Evolutionary conservation across 2,888 invertebrate genomes (phyloP), one percentile per base, ranked within the genome.

Genomic region (Syrphus vitripennis): DNA sequence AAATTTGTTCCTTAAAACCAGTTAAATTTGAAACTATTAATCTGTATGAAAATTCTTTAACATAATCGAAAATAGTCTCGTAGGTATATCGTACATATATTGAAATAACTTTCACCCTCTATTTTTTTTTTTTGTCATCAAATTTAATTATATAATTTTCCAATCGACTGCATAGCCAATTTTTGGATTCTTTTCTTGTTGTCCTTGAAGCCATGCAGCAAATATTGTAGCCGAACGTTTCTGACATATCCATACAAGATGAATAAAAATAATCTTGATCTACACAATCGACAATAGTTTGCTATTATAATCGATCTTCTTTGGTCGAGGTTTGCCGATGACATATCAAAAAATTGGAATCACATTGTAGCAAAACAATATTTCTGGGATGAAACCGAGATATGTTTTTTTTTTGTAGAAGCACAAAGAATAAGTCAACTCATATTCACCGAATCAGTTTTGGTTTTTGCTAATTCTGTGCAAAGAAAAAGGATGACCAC

Each of bases 311-410:
- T 87, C 87, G 87, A 87, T 87, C 87, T 87, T 83, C 55, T 67
- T 37, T n/a, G 57, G 59, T 61, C 50, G 45, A 87, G 45, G 70
- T 67, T 79, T 87, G 87, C 65, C 78, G 55, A 71, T 87, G 87
- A 87, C 87, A 87, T 79, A 87, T 87, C 87, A 67, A 79, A 79
- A 84, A 87, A 83, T 83, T 83, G 70, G 26, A 87, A 87, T 83
- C 59, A 34, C 72, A 74, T n/a, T 78, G 65, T 70, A 70, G 53
- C 12, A 72, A 45, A 74, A 82, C 6, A 42, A 10, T 40, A 75
- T 2, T n/a, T n/a, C n/a, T n/a, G n/a, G n/a, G n/a, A 67, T 14
- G 14, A 65, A 63, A 29, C 7, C n/a, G 9, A 21, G 24, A 45
- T 19, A 21, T 3, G 14, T 48, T 16, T 5, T 10, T 21, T 6